Evolutionary conservation across 2,888 invertebrate genomes (phyloP).

Genomic region (Drosophila ezoana): DNA sequence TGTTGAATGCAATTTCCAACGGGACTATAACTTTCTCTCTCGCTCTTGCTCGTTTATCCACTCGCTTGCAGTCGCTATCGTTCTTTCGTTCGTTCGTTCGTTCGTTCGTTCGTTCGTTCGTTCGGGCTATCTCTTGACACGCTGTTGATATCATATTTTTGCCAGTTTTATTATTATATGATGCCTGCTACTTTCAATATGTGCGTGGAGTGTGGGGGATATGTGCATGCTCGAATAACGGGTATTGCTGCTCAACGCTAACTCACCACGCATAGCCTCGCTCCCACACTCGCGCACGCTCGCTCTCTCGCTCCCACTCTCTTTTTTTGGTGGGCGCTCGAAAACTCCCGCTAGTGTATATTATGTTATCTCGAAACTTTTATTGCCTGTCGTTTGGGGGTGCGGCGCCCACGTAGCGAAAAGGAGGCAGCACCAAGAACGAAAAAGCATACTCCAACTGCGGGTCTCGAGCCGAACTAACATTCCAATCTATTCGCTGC

Average conservation of each 20-base stretch:
- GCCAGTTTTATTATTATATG: constrained; percentile 74
- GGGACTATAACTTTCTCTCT: constrained; percentile 9
- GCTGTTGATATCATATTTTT: constrained; percentile 82
- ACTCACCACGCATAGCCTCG: constrained; percentile 51
- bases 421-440: constrained; percentile 46
- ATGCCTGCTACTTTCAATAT: constrained; percentile 55
- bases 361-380: constrained; percentile 74
- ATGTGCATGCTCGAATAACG: constrained; percentile 55
- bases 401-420: constrained; percentile 74
- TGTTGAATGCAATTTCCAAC: constrained; percentile 32
- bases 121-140: constrained; percentile 56
- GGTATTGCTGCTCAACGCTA: constrained; percentile 50
- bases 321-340: constrained; percentile 18
- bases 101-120: too few relatives aligned
- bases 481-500: constrained; percentile 66
- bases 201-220: constrained; percentile 13
- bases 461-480: constrained; percentile 15
- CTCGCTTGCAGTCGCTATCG: constrained; percentile 9
- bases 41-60: background rate
- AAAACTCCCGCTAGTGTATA: constrained; percentile 52
- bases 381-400: constrained; percentile 63
- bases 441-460: constrained; percentile 56
- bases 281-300: constrained; percentile 23
- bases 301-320: constrained; percentile 20
- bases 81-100: background rate